Base-by-base conservation (phyloP, 2,888 invertebrate species). In the Amiota mariae region DNA sequence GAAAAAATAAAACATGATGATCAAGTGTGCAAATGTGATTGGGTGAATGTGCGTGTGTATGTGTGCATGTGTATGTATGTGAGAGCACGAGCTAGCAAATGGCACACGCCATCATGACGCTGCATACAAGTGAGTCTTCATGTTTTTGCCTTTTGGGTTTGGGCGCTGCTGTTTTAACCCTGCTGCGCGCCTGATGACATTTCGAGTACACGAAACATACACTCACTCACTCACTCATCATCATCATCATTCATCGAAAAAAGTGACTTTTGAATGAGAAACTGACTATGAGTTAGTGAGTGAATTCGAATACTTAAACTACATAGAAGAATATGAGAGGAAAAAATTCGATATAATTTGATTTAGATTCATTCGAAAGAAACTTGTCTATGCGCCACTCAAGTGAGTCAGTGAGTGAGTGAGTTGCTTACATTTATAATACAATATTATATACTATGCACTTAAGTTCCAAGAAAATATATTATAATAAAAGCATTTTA, bases 391-490 rank as follows among this genome's bases (percentile, higher is more conserved):
- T 3, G 24, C 24, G 24, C 24, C 24, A 36, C 36, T 36, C 36
- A 36, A 36, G 0, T 36, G 24, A 24, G 24, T 24, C 2, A 24
- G 2, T 24, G 36, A 36, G 36, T 36, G 8, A 36, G 36, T 36
- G 36, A 6, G 4, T 36, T 36, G 36, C 36, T 36, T 36, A 36
- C 36, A 36, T 36, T 36, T 6, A 36, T 6, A 6, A 6, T 36
- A 36, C 0, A 36, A 36, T 36, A n/a, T n/a, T n/a, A n/a, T n/a
- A n/a, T n/a, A n/a, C n/a, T n/a, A n/a, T n/a, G n/a, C n/a, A 36
- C 36, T 36, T 51, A 12, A 51, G 57, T 72, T 70, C 57, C 24
- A 67, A 71, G 71, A 71, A 74, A 72, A 66, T 8, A 18, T 36
- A 61, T 9, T 36, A 63, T 63, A 57, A 78, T 70, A 70, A 12